A percentile compares a stretch with the other conserved stretches of the same genome.
Conservation (phyloP, 2,113 vertebrate species). For the Amphilophus citrinellus region DNA sequence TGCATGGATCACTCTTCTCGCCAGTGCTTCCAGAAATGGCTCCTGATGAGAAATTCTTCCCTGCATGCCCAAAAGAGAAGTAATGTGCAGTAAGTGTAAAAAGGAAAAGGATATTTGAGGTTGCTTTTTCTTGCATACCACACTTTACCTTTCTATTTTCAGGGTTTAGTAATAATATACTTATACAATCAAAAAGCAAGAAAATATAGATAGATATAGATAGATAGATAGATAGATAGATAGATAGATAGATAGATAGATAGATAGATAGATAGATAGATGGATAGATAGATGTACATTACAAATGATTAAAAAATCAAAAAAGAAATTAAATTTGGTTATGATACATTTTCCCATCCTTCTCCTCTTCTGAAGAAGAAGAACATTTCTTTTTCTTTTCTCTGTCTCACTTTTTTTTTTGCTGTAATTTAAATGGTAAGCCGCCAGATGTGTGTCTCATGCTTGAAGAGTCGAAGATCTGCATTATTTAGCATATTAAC, state of each 20-base stretch:
- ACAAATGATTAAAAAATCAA: constrained; percentile 88
- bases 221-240: too few relatives aligned
- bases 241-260: too few relatives aligned
- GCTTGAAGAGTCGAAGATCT: constrained; percentile 99
- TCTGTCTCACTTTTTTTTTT: constrained; percentile 62
- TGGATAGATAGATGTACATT: constrained; percentile 75
- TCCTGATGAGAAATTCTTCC: constrained; percentile 76
- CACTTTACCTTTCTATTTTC: constrained; percentile 27
- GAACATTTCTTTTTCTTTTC: constrained; percentile 57
- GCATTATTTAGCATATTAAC: constrained; percentile 99
- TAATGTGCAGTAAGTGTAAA: constrained; percentile 19
- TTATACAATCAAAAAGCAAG: too few relatives aligned
- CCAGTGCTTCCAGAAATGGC: constrained; percentile 40
- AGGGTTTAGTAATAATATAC: neutral
- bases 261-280: too few relatives aligned
- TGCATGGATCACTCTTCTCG: constrained; percentile 23
- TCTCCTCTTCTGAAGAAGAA: constrained; percentile 88
- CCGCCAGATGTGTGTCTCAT: constrained; percentile 99
- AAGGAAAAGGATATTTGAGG: constrained; percentile 9
- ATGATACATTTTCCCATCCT: constrained; percentile 90
- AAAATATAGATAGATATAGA: too few relatives aligned
- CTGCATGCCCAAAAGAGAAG: constrained; percentile 72
- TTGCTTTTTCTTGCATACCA: constrained; percentile 45
- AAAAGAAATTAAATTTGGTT: constrained; percentile 92
- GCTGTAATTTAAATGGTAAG: constrained; percentile 99